phyloP scores from a whole-genome alignment of 2,888 invertebrate species.

The Eupithecia insigniata region DNA sequence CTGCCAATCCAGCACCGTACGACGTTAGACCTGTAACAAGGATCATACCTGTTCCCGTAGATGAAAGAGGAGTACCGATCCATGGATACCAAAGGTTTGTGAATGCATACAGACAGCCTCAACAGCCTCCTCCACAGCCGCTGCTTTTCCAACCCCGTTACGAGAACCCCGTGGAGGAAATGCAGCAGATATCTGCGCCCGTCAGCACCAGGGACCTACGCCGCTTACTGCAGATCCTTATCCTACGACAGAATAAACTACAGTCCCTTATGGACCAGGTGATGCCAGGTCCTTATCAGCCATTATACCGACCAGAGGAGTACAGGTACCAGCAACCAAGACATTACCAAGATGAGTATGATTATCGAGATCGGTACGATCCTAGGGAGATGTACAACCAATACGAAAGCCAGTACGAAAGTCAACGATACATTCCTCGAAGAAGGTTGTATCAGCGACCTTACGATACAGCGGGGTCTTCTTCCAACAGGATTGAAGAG shows the following conservation, averaged over 20 bases:
- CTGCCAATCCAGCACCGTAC: conserved; percentile 67
- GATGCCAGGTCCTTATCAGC: conserved; percentile 67
- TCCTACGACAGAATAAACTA: conserved; percentile 85
- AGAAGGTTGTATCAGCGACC: conserved; percentile 68
- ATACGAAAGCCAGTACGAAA: conserved; percentile 77
- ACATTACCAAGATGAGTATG: conserved; percentile 75
- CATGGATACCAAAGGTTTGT: conserved; percentile 75
- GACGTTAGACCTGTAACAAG: conserved; percentile 72
- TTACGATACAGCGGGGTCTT: conserved; percentile 73
- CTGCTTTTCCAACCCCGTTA: conserved; percentile 67
- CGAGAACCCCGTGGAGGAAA: conserved; percentile 78
- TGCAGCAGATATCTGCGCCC: conserved; percentile 86
- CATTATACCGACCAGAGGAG: conserved; percentile 63
- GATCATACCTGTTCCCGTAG: conserved; percentile 76
- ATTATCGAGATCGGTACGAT: conserved; percentile 68
- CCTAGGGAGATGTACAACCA: conserved; percentile 73
- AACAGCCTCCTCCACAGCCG: conserved; percentile 32
- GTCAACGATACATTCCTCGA: conserved; percentile 76
- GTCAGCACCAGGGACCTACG: conserved; percentile 89
- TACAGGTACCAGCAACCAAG: conserved; percentile 61
- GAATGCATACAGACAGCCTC: conserved; percentile 66
- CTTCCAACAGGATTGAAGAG: conserved; percentile 77
- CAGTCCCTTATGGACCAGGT: conserved; percentile 83
- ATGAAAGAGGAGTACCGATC: conserved; percentile 75
- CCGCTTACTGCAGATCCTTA: conserved; percentile 86